phyloP scores from a whole-genome alignment of 2,797 vertebrate species.

The Poeciliopsis turneri region DNA sequence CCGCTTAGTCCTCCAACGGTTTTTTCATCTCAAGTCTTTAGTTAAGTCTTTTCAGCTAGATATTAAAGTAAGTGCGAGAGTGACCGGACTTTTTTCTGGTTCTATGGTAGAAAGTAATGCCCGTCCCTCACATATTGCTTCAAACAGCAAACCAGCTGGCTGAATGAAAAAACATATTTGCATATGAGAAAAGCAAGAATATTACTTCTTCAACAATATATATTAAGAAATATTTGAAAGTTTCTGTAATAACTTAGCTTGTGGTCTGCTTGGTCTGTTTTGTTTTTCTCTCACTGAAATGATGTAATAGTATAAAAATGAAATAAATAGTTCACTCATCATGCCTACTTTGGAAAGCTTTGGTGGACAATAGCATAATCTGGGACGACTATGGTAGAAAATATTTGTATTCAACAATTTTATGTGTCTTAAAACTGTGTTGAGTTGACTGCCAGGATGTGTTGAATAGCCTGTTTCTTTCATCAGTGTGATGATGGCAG shows the following conservation, averaged over 20 bases:
- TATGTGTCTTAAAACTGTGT: background rate
- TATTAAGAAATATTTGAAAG: background rate
- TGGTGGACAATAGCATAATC: background rate
- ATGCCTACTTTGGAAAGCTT: background rate
- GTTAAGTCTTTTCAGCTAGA: background rate
- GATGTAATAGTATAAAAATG: background rate
- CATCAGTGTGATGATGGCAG: slow-evolving; percentile 2
- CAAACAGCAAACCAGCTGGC: background rate
- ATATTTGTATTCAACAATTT: background rate
- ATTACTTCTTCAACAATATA: background rate
- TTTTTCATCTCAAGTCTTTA: background rate
- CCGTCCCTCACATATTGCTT: background rate
- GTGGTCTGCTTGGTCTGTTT: background rate
- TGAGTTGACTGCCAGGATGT: background rate
- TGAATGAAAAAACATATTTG: background rate
- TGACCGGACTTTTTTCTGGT: background rate
- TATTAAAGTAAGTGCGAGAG: background rate
- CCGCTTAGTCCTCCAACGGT: background rate
- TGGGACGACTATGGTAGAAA: background rate
- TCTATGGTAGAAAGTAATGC: background rate
- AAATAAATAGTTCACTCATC: background rate
- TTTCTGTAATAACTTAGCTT: background rate
- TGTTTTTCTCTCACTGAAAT: background rate
- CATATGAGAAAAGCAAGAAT: background rate
- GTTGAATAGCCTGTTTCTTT: background rate